Percentiles rank a stretch among this genome's conserved stretches.
Evolutionary conservation across 2,888 invertebrate species (phyloP).

Genomic region (Isotomurus palustris): DNA sequence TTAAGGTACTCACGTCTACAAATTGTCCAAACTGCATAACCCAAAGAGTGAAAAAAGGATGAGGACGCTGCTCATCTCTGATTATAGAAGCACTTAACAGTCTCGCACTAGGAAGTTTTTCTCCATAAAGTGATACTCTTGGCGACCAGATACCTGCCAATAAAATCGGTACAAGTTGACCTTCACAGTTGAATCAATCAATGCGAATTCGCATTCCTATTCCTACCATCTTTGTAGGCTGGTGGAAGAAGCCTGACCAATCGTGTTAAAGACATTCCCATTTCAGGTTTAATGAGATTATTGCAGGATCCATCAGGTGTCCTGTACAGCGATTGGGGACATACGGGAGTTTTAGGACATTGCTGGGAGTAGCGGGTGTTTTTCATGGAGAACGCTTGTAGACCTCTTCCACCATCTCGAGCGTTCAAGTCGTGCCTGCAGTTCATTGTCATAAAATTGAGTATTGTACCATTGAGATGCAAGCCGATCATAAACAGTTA

Average conservation of each 20-base stretch:
- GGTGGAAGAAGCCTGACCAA: slow-evolving; percentile 64
- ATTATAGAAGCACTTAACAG: slow-evolving; percentile 47
- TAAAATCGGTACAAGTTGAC: not conserved
- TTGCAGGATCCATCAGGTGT: slow-evolving; percentile 92
- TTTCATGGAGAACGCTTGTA: too few relatives aligned
- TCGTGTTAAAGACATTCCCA: slow-evolving; percentile 67
- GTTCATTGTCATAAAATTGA: too few relatives aligned
- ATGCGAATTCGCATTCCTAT: not conserved
- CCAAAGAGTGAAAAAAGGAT: slow-evolving; percentile 38
- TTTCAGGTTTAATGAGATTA: slow-evolving; percentile 72
- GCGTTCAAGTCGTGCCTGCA: too few relatives aligned
- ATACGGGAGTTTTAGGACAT: too few relatives aligned
- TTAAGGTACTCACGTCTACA: slow-evolving; percentile 28
- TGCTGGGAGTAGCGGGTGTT: too few relatives aligned
- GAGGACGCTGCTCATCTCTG: slow-evolving; percentile 46
- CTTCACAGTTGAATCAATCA: not conserved
- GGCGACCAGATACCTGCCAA: slow-evolving; percentile 18
- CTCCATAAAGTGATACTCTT: slow-evolving; percentile 54
- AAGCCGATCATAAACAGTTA: too few relatives aligned
- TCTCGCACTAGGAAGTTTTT: slow-evolving; percentile 49
- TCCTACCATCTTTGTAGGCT: slow-evolving; percentile 60
- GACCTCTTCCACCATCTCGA: too few relatives aligned
- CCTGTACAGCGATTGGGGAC: too few relatives aligned
- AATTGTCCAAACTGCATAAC: slow-evolving; percentile 46
- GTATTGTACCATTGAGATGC: too few relatives aligned